These are phyloP conservation scores for Muscicapa adusta DNA, from an alignment of 2,113 vertebrate species.

Conservation along the genomic window DNA sequence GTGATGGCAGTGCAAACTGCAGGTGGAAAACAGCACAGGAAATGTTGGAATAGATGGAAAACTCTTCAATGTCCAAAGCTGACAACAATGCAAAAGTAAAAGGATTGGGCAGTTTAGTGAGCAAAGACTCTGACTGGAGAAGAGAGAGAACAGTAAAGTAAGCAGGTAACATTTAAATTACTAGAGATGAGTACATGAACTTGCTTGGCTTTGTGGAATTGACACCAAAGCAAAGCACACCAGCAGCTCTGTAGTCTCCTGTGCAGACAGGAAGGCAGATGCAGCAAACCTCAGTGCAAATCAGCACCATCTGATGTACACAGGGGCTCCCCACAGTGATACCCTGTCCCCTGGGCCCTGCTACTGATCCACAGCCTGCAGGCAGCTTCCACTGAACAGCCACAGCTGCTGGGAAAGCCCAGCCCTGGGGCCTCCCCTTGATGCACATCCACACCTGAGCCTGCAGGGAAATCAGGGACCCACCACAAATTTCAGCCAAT, in stretches of 20 bases:
- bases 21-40: neutral
- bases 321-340: neutral
- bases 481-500: neutral
- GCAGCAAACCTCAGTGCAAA: neutral
- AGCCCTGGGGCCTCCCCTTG: neutral
- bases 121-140: neutral
- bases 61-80: neutral
- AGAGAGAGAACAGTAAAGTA: neutral
- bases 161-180: neutral
- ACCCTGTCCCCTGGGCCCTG: neutral
- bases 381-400: neutral
- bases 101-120: neutral
- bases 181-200: neutral
- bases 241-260: neutral
- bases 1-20: neutral
- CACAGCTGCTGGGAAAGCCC: neutral
- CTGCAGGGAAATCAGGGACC: neutral
- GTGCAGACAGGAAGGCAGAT: neutral
- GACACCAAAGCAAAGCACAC: neutral
- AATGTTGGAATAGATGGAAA: neutral
- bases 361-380: neutral
- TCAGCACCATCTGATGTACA: neutral
- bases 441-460: neutral
- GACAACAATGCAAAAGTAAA: neutral
- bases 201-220: neutral